Evolutionary conservation across 2,888 invertebrate genomes (phyloP).

Genomic region (Euplagia quadripunctaria): DNA sequence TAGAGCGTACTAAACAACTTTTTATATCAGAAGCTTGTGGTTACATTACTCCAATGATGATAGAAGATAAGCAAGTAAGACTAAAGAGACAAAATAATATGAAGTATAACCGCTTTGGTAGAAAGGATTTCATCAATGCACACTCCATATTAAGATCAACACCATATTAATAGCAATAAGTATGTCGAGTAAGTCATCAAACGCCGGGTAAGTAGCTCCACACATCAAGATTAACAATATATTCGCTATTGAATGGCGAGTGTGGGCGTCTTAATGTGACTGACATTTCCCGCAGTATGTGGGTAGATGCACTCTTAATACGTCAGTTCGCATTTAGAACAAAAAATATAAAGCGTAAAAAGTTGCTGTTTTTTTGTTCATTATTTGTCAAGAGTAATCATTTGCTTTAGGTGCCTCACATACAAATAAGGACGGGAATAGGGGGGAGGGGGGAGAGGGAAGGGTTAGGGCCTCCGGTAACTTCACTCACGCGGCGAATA

Average conservation of each 20-base stretch:
- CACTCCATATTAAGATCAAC: conserved; percentile 7
- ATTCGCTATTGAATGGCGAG: conserved; percentile 20
- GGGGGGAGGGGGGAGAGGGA: no score
- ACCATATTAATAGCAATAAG: conserved; percentile 14
- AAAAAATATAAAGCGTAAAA: background rate
- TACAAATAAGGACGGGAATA: no score
- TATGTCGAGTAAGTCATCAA: conserved; percentile 22
- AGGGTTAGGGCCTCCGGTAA: no score
- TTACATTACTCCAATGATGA: background rate
- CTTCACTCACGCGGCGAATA: no score
- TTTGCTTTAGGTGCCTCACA: background rate
- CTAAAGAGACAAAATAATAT: background rate
- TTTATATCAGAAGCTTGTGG: background rate
- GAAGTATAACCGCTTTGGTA: background rate
- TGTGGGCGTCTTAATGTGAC: conserved; percentile 31
- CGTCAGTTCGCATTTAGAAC: conserved; percentile 5
- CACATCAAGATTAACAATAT: conserved; percentile 20
- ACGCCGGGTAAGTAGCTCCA: conserved; percentile 13
- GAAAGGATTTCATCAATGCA: background rate
- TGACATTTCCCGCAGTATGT: conserved; percentile 31
- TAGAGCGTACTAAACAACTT: background rate
- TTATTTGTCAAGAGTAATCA: background rate
- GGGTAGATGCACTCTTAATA: conserved; percentile 17
- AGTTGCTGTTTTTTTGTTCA: no score
- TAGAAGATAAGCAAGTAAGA: background rate